Evolutionary conservation across 2,888 invertebrate genomes (phyloP), one percentile per base, ranked within the genome.

Genomic region (Fragum fragum): DNA sequence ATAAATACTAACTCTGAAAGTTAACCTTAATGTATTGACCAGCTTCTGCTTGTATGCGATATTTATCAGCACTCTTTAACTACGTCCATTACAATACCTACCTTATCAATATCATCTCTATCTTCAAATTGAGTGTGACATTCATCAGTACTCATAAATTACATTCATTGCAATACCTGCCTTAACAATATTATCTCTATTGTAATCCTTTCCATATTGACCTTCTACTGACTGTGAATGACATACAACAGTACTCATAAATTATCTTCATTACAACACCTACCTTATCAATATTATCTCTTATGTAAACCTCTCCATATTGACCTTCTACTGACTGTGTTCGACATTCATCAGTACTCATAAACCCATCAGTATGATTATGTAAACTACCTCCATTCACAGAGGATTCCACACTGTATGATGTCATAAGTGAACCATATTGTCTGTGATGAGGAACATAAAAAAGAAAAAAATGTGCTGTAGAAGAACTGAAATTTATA

Each of bases 251-350:
- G 89, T 88, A 32, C 73, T 72, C 21, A 91, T 82, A 73, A 71
- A 88, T 53, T 79, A 86, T 9, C 32, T 36, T 36, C 32, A 47
- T 47, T 14, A 26, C 11, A 63, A 14, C 7, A 28, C 11, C 0
- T 83, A 90, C 91, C 86, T 86, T 79, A 59, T 90, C 79, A 5
- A 90, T 87, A 68, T 86, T 86, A 16, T 76, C 74, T 21, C 77
- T 73, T 21, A 91, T 71, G n/a, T 85, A 74, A 11, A 91, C 89
- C 16, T 61, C 79, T 1, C 85, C 87, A 71, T 83, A 87, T 78
- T 88, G 89, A 52, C 87, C 82, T 0, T 76, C 74, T 18, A 83
- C 79, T 23, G 73, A 75, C 74, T 85, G 83, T 61, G 85, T 88
- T 61, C 83, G 74, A 78, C 91, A 91, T 21, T 79, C 84, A 11